Evolutionary conservation across 2,888 invertebrate species (phyloP).

Genomic region (Phymatocera aterrima): DNA sequence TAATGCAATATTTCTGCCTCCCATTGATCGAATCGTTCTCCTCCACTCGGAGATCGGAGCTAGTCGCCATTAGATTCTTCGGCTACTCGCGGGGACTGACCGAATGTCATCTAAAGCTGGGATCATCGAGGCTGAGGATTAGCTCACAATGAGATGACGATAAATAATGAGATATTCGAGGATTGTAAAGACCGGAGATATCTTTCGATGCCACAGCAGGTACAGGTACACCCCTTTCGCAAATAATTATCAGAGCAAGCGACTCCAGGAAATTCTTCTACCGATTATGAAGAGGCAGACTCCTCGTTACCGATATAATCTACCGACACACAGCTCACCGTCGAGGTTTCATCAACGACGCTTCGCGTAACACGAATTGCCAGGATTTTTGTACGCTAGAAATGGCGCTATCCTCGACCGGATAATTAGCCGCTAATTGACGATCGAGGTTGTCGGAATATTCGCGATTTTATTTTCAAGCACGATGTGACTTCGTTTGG

Average conservation of each 20-base stretch:
- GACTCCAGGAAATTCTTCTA: slow-evolving; percentile 16
- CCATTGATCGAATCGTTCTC: too few relatives aligned
- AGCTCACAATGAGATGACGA: not conserved
- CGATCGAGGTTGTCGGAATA: not conserved
- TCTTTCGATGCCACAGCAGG: not conserved
- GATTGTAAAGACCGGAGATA: not conserved
- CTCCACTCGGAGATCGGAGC: too few relatives aligned
- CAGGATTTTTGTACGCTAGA: slow-evolving; percentile 1
- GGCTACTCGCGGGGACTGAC: not conserved
- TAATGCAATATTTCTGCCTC: too few relatives aligned
- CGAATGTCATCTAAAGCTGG: not conserved
- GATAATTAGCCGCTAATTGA: slow-evolving; percentile 21
- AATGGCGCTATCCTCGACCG: not conserved
- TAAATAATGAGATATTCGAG: slow-evolving; percentile 4
- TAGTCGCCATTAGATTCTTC: not conserved
- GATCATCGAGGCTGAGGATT: not conserved
- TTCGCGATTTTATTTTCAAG: not conserved
- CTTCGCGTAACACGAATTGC: not conserved
- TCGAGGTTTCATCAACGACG: not conserved
- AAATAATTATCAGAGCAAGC: slow-evolving; percentile 32
- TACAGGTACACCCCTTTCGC: too few relatives aligned
- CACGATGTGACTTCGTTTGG: not conserved
- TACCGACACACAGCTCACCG: not conserved
- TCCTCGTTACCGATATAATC: slow-evolving; percentile 19
- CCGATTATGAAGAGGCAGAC: slow-evolving; percentile 20